phyloP scores from a whole-genome alignment of 2,113 vertebrate genomes.

The Mugil cephalus region DNA sequence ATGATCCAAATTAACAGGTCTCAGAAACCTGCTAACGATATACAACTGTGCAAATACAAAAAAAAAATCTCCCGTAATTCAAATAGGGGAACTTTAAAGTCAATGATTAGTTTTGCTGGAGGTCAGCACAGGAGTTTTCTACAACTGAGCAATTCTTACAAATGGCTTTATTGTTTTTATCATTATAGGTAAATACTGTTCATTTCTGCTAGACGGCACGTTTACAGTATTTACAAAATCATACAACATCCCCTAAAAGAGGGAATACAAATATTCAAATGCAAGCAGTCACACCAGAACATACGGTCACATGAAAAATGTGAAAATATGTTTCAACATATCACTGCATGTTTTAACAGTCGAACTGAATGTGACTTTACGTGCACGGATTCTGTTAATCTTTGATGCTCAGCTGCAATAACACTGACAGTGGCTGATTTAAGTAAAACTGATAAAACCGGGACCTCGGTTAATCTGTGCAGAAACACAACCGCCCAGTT shows the following conservation, averaged over 20 bases:
- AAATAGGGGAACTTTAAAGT: too few relatives aligned
- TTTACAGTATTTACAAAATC: background rate
- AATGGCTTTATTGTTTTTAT: too few relatives aligned
- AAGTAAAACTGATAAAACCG: slow-evolving; percentile 1
- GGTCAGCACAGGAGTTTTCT: too few relatives aligned
- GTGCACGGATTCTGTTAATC: background rate
- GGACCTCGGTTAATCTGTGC: slow-evolving; percentile 6
- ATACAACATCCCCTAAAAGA: background rate
- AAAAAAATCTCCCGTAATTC: too few relatives aligned
- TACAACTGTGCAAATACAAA: background rate
- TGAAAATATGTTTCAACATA: slow-evolving; percentile 5
- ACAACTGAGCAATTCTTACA: too few relatives aligned
- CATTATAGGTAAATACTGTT: too few relatives aligned
- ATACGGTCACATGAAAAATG: background rate
- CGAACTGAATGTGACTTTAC: slow-evolving; percentile 1
- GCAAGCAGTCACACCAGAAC: background rate
- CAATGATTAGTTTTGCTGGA: too few relatives aligned
- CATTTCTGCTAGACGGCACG: too few relatives aligned
- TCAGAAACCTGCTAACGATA: slow-evolving; percentile 10
- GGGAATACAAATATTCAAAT: background rate
- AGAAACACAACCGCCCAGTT: background rate
- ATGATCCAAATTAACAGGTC: slow-evolving; percentile 25
- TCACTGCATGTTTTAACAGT: slow-evolving; percentile 22
- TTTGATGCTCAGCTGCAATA: slow-evolving; percentile 28
- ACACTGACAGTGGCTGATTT: slow-evolving; percentile 20